Percentiles rank a stretch among this genome's conserved stretches.
These are phyloP conservation scores for Empis livida DNA, from an alignment of 2,888 invertebrate species.

Conservation along the genomic window DNA sequence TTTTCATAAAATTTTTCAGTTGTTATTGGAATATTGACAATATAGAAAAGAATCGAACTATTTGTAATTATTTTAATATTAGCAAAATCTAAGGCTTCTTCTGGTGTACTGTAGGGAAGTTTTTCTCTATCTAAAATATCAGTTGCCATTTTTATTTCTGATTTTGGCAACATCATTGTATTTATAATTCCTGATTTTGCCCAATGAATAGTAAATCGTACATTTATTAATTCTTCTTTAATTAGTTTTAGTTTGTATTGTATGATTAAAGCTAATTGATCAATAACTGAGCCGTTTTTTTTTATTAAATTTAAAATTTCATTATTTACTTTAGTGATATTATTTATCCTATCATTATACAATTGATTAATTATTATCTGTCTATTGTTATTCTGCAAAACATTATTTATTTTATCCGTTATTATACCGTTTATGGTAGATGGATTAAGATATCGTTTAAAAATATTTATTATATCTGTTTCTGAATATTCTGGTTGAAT, in stretches of 20 bases:
- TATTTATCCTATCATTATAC: constrained; percentile 6
- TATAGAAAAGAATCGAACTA: neutral
- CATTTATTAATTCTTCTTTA: constrained; percentile 9
- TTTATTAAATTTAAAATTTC: neutral
- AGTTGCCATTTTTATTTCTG: constrained; percentile 6
- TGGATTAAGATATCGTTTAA: neutral
- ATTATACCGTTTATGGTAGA: constrained; percentile 4
- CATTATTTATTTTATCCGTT: constrained; percentile 3
- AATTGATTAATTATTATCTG: constrained; percentile 4
- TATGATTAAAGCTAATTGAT: neutral
- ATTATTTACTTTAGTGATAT: constrained; percentile 4
- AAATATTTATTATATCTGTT: neutral
- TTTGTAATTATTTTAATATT: constrained; percentile 7
- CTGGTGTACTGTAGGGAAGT: constrained; percentile 5
- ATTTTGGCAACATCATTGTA: constrained; percentile 8
- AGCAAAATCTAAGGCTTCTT: constrained; percentile 7
- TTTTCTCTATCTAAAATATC: constrained; percentile 7
- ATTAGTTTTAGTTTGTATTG: constrained; percentile 7
- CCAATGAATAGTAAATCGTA: constrained; percentile 11
- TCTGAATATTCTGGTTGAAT: neutral
- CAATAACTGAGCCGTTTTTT: neutral
- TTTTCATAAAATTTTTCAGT: neutral
- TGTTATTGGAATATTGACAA: constrained; percentile 1
- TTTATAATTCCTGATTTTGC: constrained; percentile 8
- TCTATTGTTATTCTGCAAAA: constrained; percentile 2